Evolutionary conservation across 2,113 vertebrate genomes (phyloP).

Genomic region (Halichoerus grypus): DNA sequence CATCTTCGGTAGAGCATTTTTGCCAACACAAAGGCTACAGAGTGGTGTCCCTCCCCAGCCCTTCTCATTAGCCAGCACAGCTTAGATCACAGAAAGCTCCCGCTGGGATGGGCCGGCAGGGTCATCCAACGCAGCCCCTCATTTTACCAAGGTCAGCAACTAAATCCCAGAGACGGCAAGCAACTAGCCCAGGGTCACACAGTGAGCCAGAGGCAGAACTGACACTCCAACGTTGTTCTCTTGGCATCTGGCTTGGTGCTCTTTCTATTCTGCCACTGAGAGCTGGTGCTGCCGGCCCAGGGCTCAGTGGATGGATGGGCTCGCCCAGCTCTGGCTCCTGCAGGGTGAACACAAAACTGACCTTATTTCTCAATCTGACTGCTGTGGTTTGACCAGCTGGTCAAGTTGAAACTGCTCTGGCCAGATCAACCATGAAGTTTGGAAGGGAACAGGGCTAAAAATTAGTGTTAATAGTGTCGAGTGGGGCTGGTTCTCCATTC

Average conservation of each 20-base stretch:
- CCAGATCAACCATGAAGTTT: constrained; percentile 45
- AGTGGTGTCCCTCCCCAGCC: background rate
- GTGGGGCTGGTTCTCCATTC: background rate
- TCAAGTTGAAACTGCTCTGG: constrained; percentile 47
- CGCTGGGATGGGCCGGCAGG: background rate
- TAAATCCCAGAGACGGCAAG: constrained; percentile 7
- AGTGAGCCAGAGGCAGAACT: background rate
- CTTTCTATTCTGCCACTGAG: background rate
- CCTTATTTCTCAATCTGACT: constrained; percentile 36
- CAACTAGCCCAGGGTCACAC: background rate
- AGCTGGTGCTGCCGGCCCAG: background rate
- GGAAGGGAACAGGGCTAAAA: constrained; percentile 50
- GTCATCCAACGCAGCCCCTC: background rate
- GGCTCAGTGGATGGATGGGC: background rate
- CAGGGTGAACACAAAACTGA: background rate
- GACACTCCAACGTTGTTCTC: background rate
- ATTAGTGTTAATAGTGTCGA: constrained; percentile 32
- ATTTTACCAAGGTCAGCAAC: constrained; percentile 46
- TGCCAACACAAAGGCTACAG: background rate
- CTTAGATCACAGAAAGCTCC: constrained; percentile 10
- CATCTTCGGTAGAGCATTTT: background rate
- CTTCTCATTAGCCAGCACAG: background rate
- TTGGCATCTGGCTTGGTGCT: background rate
- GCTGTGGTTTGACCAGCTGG: constrained; percentile 42
- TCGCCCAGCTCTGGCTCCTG: constrained; percentile 11